Conservation (phyloP, 2,888 invertebrate genomes). For the Ctena decussata region DNA sequence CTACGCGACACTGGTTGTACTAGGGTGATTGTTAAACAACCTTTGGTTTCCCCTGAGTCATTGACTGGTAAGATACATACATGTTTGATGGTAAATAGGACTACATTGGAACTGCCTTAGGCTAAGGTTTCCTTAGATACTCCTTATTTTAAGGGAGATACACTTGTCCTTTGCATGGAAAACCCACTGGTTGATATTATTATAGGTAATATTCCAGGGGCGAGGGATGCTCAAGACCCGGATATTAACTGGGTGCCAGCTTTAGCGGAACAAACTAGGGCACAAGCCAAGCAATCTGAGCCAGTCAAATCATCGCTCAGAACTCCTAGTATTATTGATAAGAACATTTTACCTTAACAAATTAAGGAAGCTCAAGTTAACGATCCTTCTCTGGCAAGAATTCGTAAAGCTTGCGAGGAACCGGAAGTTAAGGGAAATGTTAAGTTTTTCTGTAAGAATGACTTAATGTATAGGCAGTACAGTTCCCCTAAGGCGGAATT, state of each 20-base stretch:
- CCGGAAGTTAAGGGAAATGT: neutral
- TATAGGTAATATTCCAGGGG: conserved; percentile 38
- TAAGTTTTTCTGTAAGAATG: no score
- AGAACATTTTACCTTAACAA: neutral
- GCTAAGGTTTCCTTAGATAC: conserved; percentile 41
- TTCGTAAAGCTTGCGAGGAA: neutral
- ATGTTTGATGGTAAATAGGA: conserved; percentile 51
- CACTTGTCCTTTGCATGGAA: conserved; percentile 44
- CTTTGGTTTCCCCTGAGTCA: conserved; percentile 21
- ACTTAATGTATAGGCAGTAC: conserved; percentile 33
- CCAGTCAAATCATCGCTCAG: neutral
- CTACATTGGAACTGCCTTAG: conserved; percentile 19
- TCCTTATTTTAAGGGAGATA: conserved; percentile 39
- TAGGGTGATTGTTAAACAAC: conserved; percentile 35
- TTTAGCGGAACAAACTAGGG: neutral
- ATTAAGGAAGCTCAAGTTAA: neutral
- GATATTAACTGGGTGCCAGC: conserved; percentile 25
- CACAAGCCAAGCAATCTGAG: neutral
- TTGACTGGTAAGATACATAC: conserved; percentile 28
- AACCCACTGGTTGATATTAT: conserved; percentile 49
- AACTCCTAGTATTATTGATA: neutral
- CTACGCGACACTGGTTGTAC: conserved; percentile 53
- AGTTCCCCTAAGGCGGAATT: neutral
- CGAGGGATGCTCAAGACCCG: conserved; percentile 31
- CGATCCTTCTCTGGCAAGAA: neutral